A percentile compares a stretch with the other conserved stretches of the same genome.
phyloP scores from a whole-genome alignment of 2,113 vertebrate species.

The Poicephalus gulielmi region DNA sequence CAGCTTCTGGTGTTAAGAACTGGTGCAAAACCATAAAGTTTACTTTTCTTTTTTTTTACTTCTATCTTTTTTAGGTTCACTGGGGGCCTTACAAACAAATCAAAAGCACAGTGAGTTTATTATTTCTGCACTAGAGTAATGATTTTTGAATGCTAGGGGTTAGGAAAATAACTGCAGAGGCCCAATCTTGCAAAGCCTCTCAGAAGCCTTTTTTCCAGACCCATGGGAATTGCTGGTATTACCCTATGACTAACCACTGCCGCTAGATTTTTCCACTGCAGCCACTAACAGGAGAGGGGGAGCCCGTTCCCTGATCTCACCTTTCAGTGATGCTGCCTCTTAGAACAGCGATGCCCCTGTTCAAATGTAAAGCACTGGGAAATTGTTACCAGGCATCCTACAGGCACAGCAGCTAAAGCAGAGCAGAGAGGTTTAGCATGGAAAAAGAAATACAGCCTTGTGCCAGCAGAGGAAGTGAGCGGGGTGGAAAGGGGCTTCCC shows the following conservation, averaged over 20 bases:
- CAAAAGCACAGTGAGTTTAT: neutral
- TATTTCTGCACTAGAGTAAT: neutral
- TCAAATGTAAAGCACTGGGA: neutral
- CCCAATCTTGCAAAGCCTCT: neutral
- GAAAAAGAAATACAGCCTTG: neutral
- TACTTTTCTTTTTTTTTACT: neutral
- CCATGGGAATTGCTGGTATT: neutral
- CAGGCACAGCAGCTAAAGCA: neutral
- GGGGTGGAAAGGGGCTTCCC: neutral
- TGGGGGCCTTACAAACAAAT: neutral
- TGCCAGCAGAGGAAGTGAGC: neutral
- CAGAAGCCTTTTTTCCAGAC: neutral
- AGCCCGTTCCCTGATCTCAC: neutral
- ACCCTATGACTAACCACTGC: neutral
- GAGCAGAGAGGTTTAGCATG: neutral
- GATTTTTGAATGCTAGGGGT: neutral
- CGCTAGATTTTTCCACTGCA: neutral
- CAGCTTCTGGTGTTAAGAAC: neutral
- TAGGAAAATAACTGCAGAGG: slow-evolving; percentile 13
- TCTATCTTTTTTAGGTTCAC: neutral
- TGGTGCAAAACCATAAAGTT: neutral
- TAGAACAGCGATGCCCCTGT: neutral
- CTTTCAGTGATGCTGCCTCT: neutral
- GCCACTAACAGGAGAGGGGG: neutral
- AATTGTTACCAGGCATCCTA: neutral